These are phyloP conservation scores for Hydrozoanthus gracilis DNA, from an alignment of 92 coral and sea anemone genomes.

Conservation along the genomic window DNA sequence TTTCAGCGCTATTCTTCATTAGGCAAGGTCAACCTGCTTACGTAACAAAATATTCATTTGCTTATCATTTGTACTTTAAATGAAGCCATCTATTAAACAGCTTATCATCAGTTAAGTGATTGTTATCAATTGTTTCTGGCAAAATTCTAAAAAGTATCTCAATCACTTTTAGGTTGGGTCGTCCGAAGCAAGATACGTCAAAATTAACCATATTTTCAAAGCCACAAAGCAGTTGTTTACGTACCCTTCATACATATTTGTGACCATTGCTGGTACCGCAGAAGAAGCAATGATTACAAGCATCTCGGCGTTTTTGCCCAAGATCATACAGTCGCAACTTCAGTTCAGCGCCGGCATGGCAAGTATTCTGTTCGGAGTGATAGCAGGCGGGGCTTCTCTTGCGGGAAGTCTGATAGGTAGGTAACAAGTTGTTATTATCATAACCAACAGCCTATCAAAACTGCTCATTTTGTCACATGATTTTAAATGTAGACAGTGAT, in stretches of 20 bases:
- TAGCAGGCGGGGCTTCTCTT: constrained; percentile 61
- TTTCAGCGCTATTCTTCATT: too few species aligned
- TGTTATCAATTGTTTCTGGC: too few species aligned
- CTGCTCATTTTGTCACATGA: too few species aligned
- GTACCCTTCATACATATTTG: constrained; percentile 62
- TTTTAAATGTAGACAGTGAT: too few species aligned
- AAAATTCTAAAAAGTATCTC: background rate
- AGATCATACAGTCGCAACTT: constrained; percentile 72
- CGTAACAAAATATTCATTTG: too few species aligned
- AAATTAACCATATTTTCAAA: constrained; percentile 61
- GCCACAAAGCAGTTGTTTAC: constrained; percentile 74
- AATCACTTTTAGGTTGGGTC: background rate
- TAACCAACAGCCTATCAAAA: too few species aligned
- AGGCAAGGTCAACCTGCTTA: too few species aligned
- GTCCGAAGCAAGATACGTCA: background rate
- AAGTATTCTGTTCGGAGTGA: constrained; percentile 69
- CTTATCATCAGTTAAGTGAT: too few species aligned
- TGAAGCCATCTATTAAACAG: too few species aligned
- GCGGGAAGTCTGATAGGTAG: constrained; percentile 80
- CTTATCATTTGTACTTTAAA: too few species aligned
- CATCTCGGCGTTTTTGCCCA: constrained; percentile 79
- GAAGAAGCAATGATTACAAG: constrained; percentile 64
- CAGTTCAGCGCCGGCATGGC: constrained; percentile 59
- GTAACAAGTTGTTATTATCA: background rate
- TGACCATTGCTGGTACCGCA: constrained; percentile 69